phyloP scores from a whole-genome alignment of 2,888 invertebrate species.

The Neoitamus cyanurus region DNA sequence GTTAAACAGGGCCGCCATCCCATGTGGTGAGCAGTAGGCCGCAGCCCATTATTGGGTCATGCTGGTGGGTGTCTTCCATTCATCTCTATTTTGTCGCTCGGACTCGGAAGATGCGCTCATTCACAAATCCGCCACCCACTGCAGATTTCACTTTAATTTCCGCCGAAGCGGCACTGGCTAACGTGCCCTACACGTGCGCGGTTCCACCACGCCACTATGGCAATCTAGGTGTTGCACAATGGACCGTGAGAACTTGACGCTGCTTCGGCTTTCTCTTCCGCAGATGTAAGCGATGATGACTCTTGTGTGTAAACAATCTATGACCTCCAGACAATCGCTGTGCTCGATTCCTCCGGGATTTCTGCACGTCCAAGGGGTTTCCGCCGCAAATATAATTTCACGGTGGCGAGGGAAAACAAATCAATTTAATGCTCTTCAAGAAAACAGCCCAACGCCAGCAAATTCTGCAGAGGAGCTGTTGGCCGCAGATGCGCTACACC shows the following conservation, averaged over 20 bases:
- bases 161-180: background rate
- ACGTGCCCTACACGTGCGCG: conserved; percentile 27
- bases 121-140: conserved; percentile 13
- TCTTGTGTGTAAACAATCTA: background rate
- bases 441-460: background rate
- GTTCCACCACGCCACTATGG: background rate
- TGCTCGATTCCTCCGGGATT: background rate
- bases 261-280: conserved; percentile 12
- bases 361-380: background rate
- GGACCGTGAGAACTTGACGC: conserved; percentile 25
- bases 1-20: background rate
- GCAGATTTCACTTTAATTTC: conserved; percentile 34
- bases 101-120: background rate
- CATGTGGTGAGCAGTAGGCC: background rate
- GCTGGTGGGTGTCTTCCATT: conserved; percentile 32
- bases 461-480: background rate
- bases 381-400: background rate
- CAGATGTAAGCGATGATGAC: background rate
- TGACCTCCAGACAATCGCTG: background rate
- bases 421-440: background rate
- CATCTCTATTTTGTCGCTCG: background rate
- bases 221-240: conserved; percentile 15
- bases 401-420: background rate
- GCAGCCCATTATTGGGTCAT: conserved; percentile 16
- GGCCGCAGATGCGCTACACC: background rate